A percentile compares a stretch with the other conserved stretches of the same genome.
phyloP scores from a whole-genome alignment of 2,797 vertebrate genomes.

The Takifugu ocellatus region DNA sequence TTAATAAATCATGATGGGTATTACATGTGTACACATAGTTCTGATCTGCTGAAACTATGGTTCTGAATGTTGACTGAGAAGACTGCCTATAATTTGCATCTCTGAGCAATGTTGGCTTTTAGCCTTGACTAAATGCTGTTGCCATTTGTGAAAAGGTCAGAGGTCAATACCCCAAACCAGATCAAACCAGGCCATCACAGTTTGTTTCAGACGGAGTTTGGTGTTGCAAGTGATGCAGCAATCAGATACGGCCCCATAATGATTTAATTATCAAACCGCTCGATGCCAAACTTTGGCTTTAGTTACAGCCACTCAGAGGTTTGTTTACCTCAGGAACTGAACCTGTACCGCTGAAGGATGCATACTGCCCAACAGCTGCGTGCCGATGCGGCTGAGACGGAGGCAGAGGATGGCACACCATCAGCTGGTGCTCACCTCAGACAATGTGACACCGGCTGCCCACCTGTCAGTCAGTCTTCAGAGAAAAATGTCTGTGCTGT shows the following conservation, averaged over 20 bases:
- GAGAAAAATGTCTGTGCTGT: constrained; percentile 43
- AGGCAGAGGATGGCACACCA: constrained; percentile 31
- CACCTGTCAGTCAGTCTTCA: constrained; percentile 40
- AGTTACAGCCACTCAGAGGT: constrained; percentile 79
- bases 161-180: constrained; percentile 45
- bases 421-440: constrained; percentile 25
- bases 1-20: not conserved
- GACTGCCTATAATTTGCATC: not conserved
- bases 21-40: not conserved
- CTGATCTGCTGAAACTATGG: not conserved
- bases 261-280: constrained; percentile 92
- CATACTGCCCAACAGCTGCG: constrained; percentile 62
- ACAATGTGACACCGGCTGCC: constrained; percentile 53
- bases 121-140: constrained; percentile 8
- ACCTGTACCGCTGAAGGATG: constrained; percentile 78
- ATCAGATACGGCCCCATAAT: constrained; percentile 72
- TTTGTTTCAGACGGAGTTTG: constrained; percentile 79
- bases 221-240: constrained; percentile 79
- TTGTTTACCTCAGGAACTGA: constrained; percentile 79
- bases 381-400: constrained; percentile 39
- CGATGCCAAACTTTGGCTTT: constrained; percentile 82
- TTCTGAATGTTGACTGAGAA: not conserved
- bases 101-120: constrained; percentile 17
- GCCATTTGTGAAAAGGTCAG: constrained; percentile 37
- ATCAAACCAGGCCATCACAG: constrained; percentile 29